Evolutionary conservation across 2,888 invertebrate genomes (phyloP).

Genomic region (Eurytoma californica): DNA sequence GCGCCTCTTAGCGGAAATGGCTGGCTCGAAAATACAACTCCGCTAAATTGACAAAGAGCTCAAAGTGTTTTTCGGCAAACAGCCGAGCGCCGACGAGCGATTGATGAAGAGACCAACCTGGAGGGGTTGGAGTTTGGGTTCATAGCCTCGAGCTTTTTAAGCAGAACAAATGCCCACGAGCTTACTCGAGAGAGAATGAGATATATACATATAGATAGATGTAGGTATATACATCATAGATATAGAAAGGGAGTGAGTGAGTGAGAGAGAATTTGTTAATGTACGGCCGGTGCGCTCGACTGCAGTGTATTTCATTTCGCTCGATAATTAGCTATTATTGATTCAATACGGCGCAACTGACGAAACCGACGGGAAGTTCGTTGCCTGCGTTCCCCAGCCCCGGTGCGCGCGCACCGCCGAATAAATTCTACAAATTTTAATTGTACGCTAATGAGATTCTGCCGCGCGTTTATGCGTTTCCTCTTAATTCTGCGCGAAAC

Average conservation of each 20-base stretch:
- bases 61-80: no score
- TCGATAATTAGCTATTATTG: slow-evolving; percentile 29
- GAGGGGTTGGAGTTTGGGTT: no score
- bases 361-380: slow-evolving; percentile 33
- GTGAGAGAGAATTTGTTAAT: slow-evolving; percentile 1
- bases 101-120: no score
- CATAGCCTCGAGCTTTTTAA: no score
- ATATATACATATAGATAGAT: no score
- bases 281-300: not conserved
- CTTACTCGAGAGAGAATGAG: no score
- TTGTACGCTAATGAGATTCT: not conserved
- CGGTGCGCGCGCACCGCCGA: not conserved
- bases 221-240: no score
- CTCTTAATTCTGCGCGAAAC: not conserved
- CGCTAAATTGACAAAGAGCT: no score
- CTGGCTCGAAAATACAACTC: no score
- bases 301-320: slow-evolving; percentile 39
- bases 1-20: no score
- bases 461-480: not conserved
- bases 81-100: no score
- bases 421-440: not conserved
- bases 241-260: not conserved
- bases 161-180: no score
- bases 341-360: slow-evolving; percentile 18
- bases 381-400: not conserved